Conservation (phyloP, 2,113 vertebrate species). For the Penelope pileata region DNA sequence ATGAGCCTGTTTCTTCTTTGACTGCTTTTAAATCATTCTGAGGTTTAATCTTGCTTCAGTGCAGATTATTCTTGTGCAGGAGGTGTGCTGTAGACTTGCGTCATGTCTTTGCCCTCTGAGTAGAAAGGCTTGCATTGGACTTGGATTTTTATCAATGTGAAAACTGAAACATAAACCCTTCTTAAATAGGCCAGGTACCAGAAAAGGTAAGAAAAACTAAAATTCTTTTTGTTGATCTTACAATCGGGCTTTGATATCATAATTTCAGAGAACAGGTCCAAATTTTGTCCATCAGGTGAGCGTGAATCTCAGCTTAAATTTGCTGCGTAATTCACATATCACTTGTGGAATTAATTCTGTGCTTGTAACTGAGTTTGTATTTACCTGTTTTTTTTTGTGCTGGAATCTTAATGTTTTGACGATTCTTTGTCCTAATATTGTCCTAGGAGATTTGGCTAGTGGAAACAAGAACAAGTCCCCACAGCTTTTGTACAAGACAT, state of each 20-base stretch:
- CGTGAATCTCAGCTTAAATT: background rate
- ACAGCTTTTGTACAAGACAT: background rate
- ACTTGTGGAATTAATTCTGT: background rate
- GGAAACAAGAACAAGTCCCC: background rate
- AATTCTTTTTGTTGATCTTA: slow-evolving; percentile 21
- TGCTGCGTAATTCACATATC: background rate
- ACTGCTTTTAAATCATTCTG: background rate
- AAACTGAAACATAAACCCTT: slow-evolving; percentile 20
- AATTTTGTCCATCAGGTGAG: background rate
- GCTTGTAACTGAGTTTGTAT: background rate
- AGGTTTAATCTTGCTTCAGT: background rate
- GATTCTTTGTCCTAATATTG: slow-evolving; percentile 5
- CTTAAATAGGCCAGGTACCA: slow-evolving; percentile 43
- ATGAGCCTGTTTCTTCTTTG: slow-evolving; percentile 14
- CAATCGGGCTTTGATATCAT: background rate
- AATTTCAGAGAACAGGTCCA: background rate
- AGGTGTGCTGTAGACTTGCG: background rate
- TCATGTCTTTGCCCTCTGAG: background rate
- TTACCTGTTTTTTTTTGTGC: slow-evolving; percentile 17
- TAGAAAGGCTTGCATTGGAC: slow-evolving; percentile 13
- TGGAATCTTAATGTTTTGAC: background rate
- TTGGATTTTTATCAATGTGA: slow-evolving; percentile 32
- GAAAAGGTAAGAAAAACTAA: slow-evolving; percentile 46
- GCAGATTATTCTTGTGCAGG: background rate
- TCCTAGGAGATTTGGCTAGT: background rate